Base-by-base conservation (phyloP, 2,888 invertebrate genomes). In the Rhagonycha fulva region DNA sequence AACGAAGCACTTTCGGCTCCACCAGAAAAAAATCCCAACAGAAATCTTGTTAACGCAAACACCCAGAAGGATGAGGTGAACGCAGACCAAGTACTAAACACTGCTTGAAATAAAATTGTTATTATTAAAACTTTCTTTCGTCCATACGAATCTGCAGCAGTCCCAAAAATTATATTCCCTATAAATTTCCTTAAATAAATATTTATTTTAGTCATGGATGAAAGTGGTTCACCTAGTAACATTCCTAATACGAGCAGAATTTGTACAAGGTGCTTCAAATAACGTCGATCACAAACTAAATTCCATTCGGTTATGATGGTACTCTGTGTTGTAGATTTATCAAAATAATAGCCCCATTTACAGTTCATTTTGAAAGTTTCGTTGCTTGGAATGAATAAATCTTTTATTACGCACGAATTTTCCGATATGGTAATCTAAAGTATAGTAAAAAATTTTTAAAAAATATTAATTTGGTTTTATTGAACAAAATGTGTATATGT, bases 181-280 rank as follows among this genome's bases (percentile, higher is more conserved):
- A 93, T 88, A 68, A 68, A 14, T 11, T 10, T n/a, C n/a, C 10
- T 23, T 2, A 5, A n/a, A n/a, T n/a, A 47, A 47, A 5, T n/a
- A 11, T 12, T n/a, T 47, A 32, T n/a, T n/a, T 47, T 47, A 11
- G 12, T n/a, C 0, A n/a, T 0, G 5, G 3, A 5, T 11, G 0
- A 32, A 32, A 32, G 12, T 32, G 4, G 19, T 14, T 68, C 7
- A 68, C 68, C 32, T 26, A 68, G 3, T 78, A 95, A 90, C 77
- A 95, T 92, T 3, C 95, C 95, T 63, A 93, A 87, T 94, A 95
- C 95, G 79, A 94, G 93, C 72, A 94, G 88, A 9, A 93, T 93
- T 85, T 95, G 95, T 0, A 94, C 93, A 12, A 94, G 87, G 83
- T 93, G 93, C 67, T 92, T 91, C 79, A 94, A 88, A 88, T 92